phyloP scores from a whole-genome alignment of 2,113 vertebrate genomes.

The human (Homo sapiens) region GRCh38 chr7:115460501-115461000 shows the following conservation, averaged over 20 bases:
- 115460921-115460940: background rate
- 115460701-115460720: background rate
- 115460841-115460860: background rate
- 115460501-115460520: background rate
- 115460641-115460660: background rate
- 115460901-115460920: background rate
- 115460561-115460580: background rate
- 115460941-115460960: background rate
- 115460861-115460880: background rate
- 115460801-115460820: background rate
- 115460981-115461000: background rate
- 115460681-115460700: background rate
- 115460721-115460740: background rate
- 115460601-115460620: conserved; percentile 3
- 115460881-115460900: background rate
- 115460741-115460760: background rate
- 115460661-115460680: background rate
- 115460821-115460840: background rate
- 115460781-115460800: background rate
- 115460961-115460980: background rate
- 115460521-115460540: background rate
- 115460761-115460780: background rate
- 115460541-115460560: background rate
- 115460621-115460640: background rate
- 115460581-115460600: background rate